phyloP scores from a whole-genome alignment of 2,113 vertebrate genomes.

The Tringa solitaria region DNA sequence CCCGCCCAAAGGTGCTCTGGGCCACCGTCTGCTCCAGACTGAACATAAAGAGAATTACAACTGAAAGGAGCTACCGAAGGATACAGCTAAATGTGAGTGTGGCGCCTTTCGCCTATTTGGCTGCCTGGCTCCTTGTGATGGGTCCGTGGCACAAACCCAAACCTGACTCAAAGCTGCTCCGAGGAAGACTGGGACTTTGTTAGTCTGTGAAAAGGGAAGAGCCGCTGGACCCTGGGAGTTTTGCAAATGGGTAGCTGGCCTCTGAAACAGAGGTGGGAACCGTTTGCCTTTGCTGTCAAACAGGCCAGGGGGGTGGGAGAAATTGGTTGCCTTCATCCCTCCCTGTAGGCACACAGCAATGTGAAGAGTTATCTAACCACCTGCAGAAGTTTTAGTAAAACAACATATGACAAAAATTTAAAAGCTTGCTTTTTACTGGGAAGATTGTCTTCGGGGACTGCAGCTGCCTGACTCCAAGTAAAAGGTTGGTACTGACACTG shows the following conservation, averaged over 20 bases:
- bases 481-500: not conserved
- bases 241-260: not conserved
- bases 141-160: not conserved
- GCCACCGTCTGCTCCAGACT: not conserved
- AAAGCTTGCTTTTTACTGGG: not conserved
- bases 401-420: not conserved
- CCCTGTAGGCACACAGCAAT: fast-evolving
- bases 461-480: not conserved
- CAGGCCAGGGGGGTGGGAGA: fast-evolving
- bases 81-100: not conserved
- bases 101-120: slow-evolving; percentile 21
- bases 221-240: not conserved
- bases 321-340: not conserved
- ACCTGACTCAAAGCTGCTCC: not conserved
- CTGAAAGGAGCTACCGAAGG: not conserved
- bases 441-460: not conserved
- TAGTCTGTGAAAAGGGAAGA: not conserved
- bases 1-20: not conserved
- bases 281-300: not conserved
- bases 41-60: not conserved
- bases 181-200: not conserved
- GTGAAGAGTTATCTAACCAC: not conserved
- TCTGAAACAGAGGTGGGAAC: not conserved
- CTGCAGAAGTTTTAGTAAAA: not conserved
- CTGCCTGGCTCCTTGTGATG: not conserved